A percentile compares a stretch with the other conserved stretches of the same genome.
Evolutionary conservation across 2,797 vertebrate species (phyloP).

Genomic region (Phataginus tetradactyla): DNA sequence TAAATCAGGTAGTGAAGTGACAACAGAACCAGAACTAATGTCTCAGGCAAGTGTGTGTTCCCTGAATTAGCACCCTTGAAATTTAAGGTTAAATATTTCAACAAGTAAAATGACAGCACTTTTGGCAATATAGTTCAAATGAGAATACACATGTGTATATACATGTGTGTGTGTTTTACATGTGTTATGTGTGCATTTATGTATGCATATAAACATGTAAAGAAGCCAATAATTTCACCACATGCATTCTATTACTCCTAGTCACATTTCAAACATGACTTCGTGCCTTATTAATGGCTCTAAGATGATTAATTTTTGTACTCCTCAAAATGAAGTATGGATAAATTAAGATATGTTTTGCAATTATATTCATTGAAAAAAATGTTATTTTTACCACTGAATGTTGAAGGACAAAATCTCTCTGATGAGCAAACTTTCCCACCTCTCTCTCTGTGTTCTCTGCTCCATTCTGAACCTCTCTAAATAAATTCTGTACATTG

Average conservation of each 20-base stretch:
- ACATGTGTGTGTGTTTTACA: no score
- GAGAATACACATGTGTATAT: neutral
- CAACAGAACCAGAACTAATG: neutral
- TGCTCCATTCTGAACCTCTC: neutral
- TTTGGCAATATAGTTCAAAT: neutral
- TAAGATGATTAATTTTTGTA: neutral
- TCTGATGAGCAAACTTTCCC: neutral
- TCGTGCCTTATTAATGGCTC: neutral
- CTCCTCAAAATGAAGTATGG: neutral
- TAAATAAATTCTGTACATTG: neutral
- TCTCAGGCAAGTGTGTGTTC: neutral
- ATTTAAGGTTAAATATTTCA: neutral
- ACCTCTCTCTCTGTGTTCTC: neutral
- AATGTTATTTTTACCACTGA: neutral
- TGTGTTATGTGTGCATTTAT: neutral
- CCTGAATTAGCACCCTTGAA: neutral
- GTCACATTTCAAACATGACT: neutral
- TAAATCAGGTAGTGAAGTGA: neutral
- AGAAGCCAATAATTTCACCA: neutral
- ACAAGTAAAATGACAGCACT: neutral
- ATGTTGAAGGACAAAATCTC: neutral
- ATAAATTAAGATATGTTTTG: neutral
- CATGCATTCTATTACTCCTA: neutral
- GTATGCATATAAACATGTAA: neutral
- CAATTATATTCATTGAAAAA: neutral